phyloP scores from a whole-genome alignment of 2,113 vertebrate species.

The Entelurus aequoreus region DNA sequence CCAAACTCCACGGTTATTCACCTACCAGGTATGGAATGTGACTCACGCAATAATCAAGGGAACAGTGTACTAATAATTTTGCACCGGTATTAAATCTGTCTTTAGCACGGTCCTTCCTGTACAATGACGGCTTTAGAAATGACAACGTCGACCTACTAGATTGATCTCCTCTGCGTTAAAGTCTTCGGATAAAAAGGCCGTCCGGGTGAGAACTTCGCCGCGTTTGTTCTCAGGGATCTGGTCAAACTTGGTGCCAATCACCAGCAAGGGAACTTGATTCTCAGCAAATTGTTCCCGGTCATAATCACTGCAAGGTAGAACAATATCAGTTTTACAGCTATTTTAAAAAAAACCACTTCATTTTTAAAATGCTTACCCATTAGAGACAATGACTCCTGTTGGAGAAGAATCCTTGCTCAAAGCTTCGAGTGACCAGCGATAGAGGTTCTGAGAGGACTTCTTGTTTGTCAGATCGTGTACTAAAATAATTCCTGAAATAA shows the following conservation, averaged over 20 bases:
- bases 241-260: conserved; percentile 96
- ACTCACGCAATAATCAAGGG: too few species aligned
- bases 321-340: not conserved
- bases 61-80: too few species aligned
- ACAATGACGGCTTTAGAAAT: too few species aligned
- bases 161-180: conserved; percentile 98
- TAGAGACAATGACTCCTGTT: conserved; percentile 91
- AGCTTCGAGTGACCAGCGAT: conserved; percentile 91
- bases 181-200: conserved; percentile 93
- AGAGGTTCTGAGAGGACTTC: conserved; percentile 96
- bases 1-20: too few species aligned
- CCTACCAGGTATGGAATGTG: too few species aligned
- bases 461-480: conserved; percentile 98
- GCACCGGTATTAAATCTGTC: too few species aligned
- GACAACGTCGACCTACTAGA: conserved; percentile 72
- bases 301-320: conserved; percentile 78
- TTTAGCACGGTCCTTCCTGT: too few species aligned
- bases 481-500: conserved; percentile 85
- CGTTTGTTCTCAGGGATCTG: conserved; percentile 93
- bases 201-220: conserved; percentile 89
- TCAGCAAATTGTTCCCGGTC: conserved; percentile 95
- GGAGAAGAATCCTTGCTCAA: conserved; percentile 88
- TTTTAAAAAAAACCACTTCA: not conserved
- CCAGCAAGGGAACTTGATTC: conserved; percentile 88
- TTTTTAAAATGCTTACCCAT: conserved; percentile 73